Evolutionary conservation across 2,888 invertebrate species (phyloP).

Genomic region (Agriopis leucophaearia): DNA sequence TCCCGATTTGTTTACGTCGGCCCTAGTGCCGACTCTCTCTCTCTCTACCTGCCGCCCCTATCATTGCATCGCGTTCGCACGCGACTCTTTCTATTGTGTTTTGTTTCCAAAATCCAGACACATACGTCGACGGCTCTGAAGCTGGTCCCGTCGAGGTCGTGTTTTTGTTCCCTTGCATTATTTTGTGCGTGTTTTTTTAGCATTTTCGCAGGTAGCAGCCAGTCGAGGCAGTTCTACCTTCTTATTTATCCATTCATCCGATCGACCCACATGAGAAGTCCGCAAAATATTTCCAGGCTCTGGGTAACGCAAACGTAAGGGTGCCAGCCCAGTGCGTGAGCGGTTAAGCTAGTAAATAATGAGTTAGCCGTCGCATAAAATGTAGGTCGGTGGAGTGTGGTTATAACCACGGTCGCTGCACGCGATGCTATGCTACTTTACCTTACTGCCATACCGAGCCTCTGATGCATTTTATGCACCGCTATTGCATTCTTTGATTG

Average conservation of each 20-base stretch:
- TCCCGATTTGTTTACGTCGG: constrained; percentile 85
- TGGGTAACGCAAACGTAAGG: constrained; percentile 61
- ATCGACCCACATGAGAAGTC: constrained; percentile 42
- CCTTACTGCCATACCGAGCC: constrained; percentile 56
- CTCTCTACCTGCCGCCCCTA: constrained; percentile 83
- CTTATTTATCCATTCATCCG: constrained; percentile 63
- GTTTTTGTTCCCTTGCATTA: constrained; percentile 79
- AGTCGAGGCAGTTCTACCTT: constrained; percentile 54
- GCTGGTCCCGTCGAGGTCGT: constrained; percentile 75
- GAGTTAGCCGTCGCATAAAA: constrained; percentile 79
- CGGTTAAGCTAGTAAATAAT: constrained; percentile 74
- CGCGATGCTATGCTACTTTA: constrained; percentile 69
- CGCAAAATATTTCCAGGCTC: constrained; percentile 47
- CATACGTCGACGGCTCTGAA: constrained; percentile 76
- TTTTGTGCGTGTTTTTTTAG: constrained; percentile 73
- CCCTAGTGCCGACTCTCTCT: constrained; percentile 78
- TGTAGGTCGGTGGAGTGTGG: constrained; percentile 84
- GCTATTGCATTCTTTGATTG: constrained; percentile 63
- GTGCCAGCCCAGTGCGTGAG: constrained; percentile 69
- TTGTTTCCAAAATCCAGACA: constrained; percentile 85
- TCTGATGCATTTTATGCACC: constrained; percentile 61
- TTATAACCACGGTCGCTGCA: constrained; percentile 66
- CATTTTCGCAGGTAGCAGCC: constrained; percentile 81
- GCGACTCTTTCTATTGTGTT: constrained; percentile 84
- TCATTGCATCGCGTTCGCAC: constrained; percentile 80